Percentiles rank a stretch among this genome's conserved stretches.
Conservation (phyloP, 2,113 vertebrate species). For the Tychaedon coryphoeus region DNA sequence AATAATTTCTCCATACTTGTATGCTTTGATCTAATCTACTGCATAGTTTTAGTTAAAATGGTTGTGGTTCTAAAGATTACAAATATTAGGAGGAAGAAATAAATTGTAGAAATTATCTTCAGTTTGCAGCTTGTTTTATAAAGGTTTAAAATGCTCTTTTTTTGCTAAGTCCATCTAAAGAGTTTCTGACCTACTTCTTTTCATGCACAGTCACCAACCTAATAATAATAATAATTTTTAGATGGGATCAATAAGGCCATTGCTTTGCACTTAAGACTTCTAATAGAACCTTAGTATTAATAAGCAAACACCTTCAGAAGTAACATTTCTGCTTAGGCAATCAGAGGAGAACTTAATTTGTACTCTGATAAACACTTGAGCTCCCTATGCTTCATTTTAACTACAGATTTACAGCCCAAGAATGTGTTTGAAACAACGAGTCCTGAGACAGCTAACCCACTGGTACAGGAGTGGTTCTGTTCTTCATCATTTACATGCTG, state of each 20-base stretch:
- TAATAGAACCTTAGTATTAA: constrained; percentile 45
- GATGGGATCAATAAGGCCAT: constrained; percentile 42
- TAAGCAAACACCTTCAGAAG: constrained; percentile 44
- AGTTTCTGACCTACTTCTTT: constrained; percentile 31
- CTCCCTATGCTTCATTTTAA: background rate
- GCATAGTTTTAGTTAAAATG: constrained; percentile 59
- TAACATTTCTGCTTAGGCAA: background rate
- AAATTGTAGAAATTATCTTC: constrained; percentile 71
- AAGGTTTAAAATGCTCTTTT: constrained; percentile 63
- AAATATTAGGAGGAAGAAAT: constrained; percentile 55
- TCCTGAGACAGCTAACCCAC: background rate
- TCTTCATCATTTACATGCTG: background rate
- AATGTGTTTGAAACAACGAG: background rate
- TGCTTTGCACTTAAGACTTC: constrained; percentile 53
- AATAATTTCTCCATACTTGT: constrained; percentile 50
- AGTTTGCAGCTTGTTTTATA: constrained; percentile 66
- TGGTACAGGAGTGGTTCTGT: background rate
- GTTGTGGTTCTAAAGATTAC: constrained; percentile 60
- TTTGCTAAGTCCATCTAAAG: constrained; percentile 28
- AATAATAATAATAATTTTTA: constrained; percentile 47
- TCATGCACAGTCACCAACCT: constrained; percentile 44
- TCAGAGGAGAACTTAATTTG: constrained; percentile 5
- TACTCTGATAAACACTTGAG: constrained; percentile 28
- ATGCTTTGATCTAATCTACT: constrained; percentile 67
- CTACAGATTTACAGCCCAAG: background rate